Percentiles rank a stretch among this genome's conserved stretches.
Conservation (phyloP, 2,888 invertebrate species). For the Drosophila acutilabella region DNA sequence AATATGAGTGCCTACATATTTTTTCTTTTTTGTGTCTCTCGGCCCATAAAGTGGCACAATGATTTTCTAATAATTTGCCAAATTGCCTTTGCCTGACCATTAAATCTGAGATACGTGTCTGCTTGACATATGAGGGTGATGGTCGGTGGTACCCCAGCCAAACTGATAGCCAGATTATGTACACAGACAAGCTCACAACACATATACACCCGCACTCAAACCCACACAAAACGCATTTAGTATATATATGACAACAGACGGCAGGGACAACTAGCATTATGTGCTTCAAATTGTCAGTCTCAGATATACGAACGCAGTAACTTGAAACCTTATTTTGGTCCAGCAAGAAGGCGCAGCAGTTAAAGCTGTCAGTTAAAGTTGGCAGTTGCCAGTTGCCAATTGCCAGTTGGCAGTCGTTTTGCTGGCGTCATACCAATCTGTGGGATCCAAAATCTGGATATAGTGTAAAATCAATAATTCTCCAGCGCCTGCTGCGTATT, state of each 20-base stretch:
- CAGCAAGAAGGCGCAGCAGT: constrained; percentile 31
- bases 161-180: constrained; percentile 71
- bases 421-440: constrained; percentile 21
- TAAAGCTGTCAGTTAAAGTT: constrained; percentile 61
- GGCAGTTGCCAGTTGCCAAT: constrained; percentile 2
- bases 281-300: constrained; percentile 69
- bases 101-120: constrained; percentile 76
- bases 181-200: constrained; percentile 22
- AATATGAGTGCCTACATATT: constrained; percentile 54
- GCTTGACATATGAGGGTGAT: constrained; percentile 37
- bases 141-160: constrained; percentile 29
- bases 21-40: constrained; percentile 43
- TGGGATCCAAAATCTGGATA: constrained; percentile 59
- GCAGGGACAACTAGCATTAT: constrained; percentile 51
- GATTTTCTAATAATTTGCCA: constrained; percentile 82
- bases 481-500: constrained; percentile 42
- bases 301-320: constrained; percentile 46
- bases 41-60: constrained; percentile 75
- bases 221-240: neutral
- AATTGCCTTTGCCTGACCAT: constrained; percentile 80
- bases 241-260: constrained; percentile 48
- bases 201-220: constrained; percentile 5
- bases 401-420: constrained; percentile 12
- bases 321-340: constrained; percentile 42
- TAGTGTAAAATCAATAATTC: constrained; percentile 73